These are phyloP conservation scores for Oligia fasciuncula DNA, from an alignment of 2,888 invertebrate genomes.

Conservation along the genomic window DNA sequence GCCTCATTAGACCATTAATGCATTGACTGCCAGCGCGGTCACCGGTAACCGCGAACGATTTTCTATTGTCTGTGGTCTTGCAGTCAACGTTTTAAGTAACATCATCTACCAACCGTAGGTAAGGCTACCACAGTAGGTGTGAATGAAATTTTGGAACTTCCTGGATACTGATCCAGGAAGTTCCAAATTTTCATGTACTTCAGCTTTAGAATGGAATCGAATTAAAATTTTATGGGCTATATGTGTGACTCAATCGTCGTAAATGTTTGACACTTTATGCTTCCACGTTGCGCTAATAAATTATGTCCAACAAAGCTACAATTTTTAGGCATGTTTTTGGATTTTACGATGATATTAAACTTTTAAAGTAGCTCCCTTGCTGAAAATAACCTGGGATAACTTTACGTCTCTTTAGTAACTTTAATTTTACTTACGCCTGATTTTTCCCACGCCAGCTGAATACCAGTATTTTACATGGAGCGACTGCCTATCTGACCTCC, in stretches of 20 bases:
- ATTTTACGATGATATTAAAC: slow-evolving; percentile 49
- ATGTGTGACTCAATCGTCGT: slow-evolving; percentile 44
- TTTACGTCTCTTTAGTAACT: not conserved
- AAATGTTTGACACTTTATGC: slow-evolving; percentile 55
- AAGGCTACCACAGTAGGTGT: too few species aligned
- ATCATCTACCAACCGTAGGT: not conserved
- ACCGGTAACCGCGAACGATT: too few species aligned
- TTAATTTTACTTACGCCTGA: not conserved
- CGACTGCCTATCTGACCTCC: too few species aligned
- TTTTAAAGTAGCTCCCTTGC: slow-evolving; percentile 29
- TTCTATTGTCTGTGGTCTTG: too few species aligned
- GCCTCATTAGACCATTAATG: not conserved
- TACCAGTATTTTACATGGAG: too few species aligned
- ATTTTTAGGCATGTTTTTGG: slow-evolving; percentile 54
- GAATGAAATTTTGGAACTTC: too few species aligned
- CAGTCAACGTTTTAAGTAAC: not conserved
- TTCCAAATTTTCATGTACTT: slow-evolving; percentile 32
- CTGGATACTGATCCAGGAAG: slow-evolving; percentile 16
- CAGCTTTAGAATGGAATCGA: slow-evolving; percentile 46
- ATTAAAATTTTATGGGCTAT: slow-evolving; percentile 46
- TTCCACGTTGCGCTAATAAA: slow-evolving; percentile 39
- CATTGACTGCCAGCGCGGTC: too few species aligned
- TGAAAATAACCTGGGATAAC: slow-evolving; percentile 21
- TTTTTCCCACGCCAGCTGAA: too few species aligned
- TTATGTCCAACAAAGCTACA: slow-evolving; percentile 47